Conservation (phyloP, 2,888 invertebrate species). For the Xylocampa areola region DNA sequence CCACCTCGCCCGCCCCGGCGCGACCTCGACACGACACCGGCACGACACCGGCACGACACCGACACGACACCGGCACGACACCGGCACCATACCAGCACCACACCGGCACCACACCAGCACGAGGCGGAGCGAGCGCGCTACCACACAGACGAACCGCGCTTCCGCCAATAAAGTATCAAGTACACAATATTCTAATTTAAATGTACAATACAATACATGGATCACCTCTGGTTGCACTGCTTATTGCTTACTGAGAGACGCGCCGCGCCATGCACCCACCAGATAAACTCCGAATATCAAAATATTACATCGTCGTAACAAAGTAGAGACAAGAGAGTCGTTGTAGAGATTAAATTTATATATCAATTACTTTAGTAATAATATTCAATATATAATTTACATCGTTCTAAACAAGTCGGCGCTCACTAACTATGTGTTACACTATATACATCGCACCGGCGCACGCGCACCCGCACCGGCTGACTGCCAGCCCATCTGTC, state of each 20-base stretch:
- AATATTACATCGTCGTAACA: slow-evolving; percentile 78
- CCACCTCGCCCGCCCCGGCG: slow-evolving; percentile 30
- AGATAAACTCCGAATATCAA: slow-evolving; percentile 82
- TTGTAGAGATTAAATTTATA: slow-evolving; percentile 73
- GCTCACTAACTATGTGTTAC: slow-evolving; percentile 58
- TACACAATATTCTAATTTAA: slow-evolving; percentile 64
- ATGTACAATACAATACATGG: slow-evolving; percentile 61
- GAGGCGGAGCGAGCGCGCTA: slow-evolving; percentile 20
- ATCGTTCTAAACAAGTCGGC: slow-evolving; percentile 61
- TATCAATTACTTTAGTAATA: slow-evolving; percentile 58
- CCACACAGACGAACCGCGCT: slow-evolving; percentile 46
- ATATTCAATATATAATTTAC: slow-evolving; percentile 65
- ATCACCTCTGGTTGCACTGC: slow-evolving; percentile 78
- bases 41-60: background rate
- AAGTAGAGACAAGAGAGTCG: slow-evolving; percentile 78
- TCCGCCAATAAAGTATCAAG: slow-evolving; percentile 64
- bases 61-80: background rate
- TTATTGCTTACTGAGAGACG: slow-evolving; percentile 76
- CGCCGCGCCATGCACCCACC: slow-evolving; percentile 55
- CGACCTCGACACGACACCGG: no score
- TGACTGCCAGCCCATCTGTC: slow-evolving; percentile 57
- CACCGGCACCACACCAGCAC: slow-evolving; percentile 1
- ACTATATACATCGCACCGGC: slow-evolving; percentile 62
- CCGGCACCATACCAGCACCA: background rate
- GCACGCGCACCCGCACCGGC: slow-evolving; percentile 6